A percentile compares a stretch with the other conserved stretches of the same genome.
Conservation (phyloP, 2,888 invertebrate species). For the Iphiclides podalirius region DNA sequence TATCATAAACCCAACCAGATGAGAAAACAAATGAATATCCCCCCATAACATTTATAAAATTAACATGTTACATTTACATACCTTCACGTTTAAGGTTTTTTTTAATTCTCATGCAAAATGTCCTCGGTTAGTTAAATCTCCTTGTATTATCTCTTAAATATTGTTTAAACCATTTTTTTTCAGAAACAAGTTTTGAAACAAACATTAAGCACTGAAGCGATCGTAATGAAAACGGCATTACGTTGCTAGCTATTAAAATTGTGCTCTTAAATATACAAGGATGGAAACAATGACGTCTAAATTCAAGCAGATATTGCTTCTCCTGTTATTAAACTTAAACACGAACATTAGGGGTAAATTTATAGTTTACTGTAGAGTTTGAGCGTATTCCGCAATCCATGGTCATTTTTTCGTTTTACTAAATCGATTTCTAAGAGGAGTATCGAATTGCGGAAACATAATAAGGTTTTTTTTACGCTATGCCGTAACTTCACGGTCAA, state of each 20-base stretch:
- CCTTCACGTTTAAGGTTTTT: too few relatives aligned
- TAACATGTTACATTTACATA: too few relatives aligned
- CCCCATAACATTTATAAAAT: too few relatives aligned
- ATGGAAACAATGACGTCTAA: neutral
- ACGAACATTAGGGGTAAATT: too few relatives aligned
- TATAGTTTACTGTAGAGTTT: neutral
- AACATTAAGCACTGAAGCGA: slow-evolving; percentile 1
- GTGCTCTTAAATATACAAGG: neutral
- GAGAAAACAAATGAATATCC: too few relatives aligned
- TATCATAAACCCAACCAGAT: too few relatives aligned
- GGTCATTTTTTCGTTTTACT: slow-evolving; percentile 17
- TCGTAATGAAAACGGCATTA: neutral
- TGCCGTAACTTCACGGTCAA: slow-evolving; percentile 74
- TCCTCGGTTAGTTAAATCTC: neutral
- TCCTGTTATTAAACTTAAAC: too few relatives aligned
- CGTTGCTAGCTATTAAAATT: neutral
- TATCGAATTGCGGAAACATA: slow-evolving; percentile 72
- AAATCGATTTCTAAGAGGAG: slow-evolving; percentile 29
- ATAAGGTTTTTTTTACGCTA: slow-evolving; percentile 56
- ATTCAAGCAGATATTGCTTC: too few relatives aligned
- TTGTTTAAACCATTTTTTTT: neutral
- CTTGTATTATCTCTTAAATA: slow-evolving; percentile 1
- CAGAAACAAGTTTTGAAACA: neutral
- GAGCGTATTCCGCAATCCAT: neutral
- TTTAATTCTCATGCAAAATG: too few relatives aligned